Percentiles rank a stretch among this genome's conserved stretches.
These are phyloP conservation scores for Adrianichthys oophorus DNA, from an alignment of 2,797 vertebrate species.

Conservation along the genomic window DNA sequence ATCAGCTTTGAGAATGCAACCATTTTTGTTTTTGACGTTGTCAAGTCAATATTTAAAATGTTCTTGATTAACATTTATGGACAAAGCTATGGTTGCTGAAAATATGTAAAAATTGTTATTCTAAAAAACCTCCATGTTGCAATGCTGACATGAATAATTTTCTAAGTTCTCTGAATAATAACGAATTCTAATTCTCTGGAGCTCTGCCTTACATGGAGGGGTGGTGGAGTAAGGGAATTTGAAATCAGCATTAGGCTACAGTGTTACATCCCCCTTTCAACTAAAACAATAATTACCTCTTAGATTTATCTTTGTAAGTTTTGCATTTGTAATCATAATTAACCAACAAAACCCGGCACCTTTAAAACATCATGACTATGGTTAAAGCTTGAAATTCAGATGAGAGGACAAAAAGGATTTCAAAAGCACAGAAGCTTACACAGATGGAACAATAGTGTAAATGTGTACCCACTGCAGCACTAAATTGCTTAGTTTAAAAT, in stretches of 20 bases:
- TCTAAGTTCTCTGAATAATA: background rate
- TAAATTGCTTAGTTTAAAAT: slow-evolving; percentile 16
- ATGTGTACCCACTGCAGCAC: slow-evolving; percentile 5
- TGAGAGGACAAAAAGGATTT: background rate
- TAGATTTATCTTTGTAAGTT: background rate
- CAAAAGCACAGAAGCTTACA: slow-evolving; percentile 2
- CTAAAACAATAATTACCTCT: slow-evolving; percentile 6
- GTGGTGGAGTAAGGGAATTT: background rate
- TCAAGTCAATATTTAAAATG: too few relatives aligned
- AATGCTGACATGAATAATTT: too few relatives aligned
- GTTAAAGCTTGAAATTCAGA: too few relatives aligned
- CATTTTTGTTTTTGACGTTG: too few relatives aligned
- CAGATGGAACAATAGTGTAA: background rate
- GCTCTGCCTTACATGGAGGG: slow-evolving; percentile 17
- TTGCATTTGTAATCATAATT: background rate
- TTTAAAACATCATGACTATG: too few relatives aligned
- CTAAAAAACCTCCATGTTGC: too few relatives aligned
- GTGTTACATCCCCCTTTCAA: background rate
- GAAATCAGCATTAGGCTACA: slow-evolving; percentile 1
- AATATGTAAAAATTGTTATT: too few relatives aligned
- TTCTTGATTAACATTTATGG: too few relatives aligned
- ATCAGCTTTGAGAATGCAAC: too few relatives aligned
- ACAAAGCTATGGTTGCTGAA: too few relatives aligned
- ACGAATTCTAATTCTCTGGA: slow-evolving; percentile 24
- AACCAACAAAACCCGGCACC: too few relatives aligned